A percentile compares a stretch with the other conserved stretches of the same genome.
Conservation (phyloP, 2,888 invertebrate genomes). For the Lingula anatina region DNA sequence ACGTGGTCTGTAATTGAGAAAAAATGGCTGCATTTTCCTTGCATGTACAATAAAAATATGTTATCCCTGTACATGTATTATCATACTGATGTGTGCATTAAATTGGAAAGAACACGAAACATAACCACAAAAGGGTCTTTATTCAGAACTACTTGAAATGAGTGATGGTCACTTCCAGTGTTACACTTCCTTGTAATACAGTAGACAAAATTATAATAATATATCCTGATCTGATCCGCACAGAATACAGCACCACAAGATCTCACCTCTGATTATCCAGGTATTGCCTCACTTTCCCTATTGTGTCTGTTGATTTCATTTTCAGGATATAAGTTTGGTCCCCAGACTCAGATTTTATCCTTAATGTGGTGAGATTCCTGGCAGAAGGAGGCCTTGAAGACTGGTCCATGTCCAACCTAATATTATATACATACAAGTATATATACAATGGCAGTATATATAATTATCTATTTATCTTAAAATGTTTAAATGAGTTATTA, state of each 20-base stretch:
- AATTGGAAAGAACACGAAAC: too few species aligned
- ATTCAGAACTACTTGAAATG: too few species aligned
- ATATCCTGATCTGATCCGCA: too few species aligned
- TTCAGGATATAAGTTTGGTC: slow-evolving; percentile 47
- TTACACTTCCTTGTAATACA: too few species aligned
- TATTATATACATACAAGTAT: neutral
- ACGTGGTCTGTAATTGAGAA: slow-evolving; percentile 14
- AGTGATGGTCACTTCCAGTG: too few species aligned
- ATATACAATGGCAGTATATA: neutral
- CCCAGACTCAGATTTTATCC: slow-evolving; percentile 42
- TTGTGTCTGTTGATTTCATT: slow-evolving; percentile 45
- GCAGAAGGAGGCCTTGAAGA: slow-evolving; percentile 21
- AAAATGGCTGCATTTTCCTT: neutral
- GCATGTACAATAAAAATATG: neutral
- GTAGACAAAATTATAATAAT: too few species aligned
- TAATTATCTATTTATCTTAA: neutral
- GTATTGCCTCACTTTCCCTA: slow-evolving; percentile 39
- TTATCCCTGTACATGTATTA: too few species aligned
- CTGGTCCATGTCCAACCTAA: slow-evolving; percentile 14
- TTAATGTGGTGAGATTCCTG: slow-evolving; percentile 39
- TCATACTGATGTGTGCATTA: too few species aligned
- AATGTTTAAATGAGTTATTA: neutral
- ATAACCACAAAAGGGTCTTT: too few species aligned
- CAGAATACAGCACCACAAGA: too few species aligned
- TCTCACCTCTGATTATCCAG: slow-evolving; percentile 35